A percentile compares a stretch with the other conserved stretches of the same genome.
Evolutionary conservation across 2,797 vertebrate genomes (phyloP).

Genomic region (Phylloscopus collybita): DNA sequence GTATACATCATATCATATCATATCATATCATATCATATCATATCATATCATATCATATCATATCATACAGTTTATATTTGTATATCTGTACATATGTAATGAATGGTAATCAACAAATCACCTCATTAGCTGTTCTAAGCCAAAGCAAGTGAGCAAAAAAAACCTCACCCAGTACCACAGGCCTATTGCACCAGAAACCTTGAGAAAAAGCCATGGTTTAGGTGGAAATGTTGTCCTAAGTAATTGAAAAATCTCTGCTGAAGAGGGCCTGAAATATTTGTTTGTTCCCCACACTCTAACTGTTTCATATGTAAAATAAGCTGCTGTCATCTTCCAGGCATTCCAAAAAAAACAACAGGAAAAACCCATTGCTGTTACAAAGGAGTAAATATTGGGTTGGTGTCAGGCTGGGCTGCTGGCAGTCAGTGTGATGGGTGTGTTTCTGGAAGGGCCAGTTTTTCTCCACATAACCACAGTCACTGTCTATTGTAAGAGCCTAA

Average conservation of each 20-base stretch:
- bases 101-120: background rate
- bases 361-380: background rate
- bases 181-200: slow-evolving; percentile 41
- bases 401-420: slow-evolving; percentile 66
- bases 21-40: background rate
- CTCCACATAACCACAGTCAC: slow-evolving; percentile 72
- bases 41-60: background rate
- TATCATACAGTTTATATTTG: no score
- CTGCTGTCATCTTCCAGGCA: slow-evolving; percentile 46
- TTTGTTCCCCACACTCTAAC: background rate
- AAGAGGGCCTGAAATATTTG: background rate
- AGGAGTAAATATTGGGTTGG: slow-evolving; percentile 55
- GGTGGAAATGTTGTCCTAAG: slow-evolving; percentile 69
- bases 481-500: slow-evolving; percentile 44
- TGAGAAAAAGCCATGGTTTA: slow-evolving; percentile 64
- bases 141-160: slow-evolving; percentile 58
- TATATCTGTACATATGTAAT: background rate
- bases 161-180: slow-evolving; percentile 45
- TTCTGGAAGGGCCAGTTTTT: slow-evolving; percentile 71
- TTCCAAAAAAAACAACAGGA: background rate
- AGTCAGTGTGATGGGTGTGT: slow-evolving; percentile 58
- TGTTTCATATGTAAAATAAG: slow-evolving; percentile 37
- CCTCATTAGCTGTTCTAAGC: background rate
- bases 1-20: background rate
- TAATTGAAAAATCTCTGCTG: slow-evolving; percentile 66